Base-by-base conservation (phyloP, 2,797 vertebrate genomes). In the Clarias fuscus region DNA sequence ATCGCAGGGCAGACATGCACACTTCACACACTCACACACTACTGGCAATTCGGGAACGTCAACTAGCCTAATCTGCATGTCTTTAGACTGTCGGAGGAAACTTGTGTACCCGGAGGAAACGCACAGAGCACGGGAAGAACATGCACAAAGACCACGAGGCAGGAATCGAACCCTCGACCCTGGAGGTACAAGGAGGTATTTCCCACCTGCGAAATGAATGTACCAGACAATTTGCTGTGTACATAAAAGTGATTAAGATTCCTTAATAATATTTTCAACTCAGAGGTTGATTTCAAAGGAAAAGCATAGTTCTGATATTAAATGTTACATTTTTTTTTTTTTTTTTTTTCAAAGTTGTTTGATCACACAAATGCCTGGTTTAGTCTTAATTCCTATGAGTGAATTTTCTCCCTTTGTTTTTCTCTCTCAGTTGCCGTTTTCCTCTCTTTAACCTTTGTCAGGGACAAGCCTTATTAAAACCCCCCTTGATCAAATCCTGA, bases 401-500 rank as follows among this genome's bases (percentile, higher is more conserved):
- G 10, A 11, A 11, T 65, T 27, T 65, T 27, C 10, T 40, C 53
- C 15, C 61, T 37, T 79, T 78, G 1, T 20, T 70, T 40, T 33
- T 58, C 59, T 72, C 59, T 72, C 82, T 82, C 27, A 24, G 68
- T 72, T 33, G 24, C n/a, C 80, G 22, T 43, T 13, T 40, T 61
- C n/a, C 77, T 62, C 58, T n/a, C 20, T 79, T 81, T 43, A 61
- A 81, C 61, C 37, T 65, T 48, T 48, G 15, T 22, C 61, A 65
- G 48, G 37, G 59, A 59, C 75, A 33, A 59, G 27, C 75, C 30
- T 58, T 58, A 77, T 77, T 17, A 24, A 0, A 56, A 14, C 6
- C 43, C 27, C 8, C 27, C 17, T 20, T 33, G 61, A 65, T 76
- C 43, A 75, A 65, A 76, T 64, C 73, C 75, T 48, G 30, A 83